Base-by-base conservation (phyloP, 2,888 invertebrate species). In the Orthosia gothica region DNA sequence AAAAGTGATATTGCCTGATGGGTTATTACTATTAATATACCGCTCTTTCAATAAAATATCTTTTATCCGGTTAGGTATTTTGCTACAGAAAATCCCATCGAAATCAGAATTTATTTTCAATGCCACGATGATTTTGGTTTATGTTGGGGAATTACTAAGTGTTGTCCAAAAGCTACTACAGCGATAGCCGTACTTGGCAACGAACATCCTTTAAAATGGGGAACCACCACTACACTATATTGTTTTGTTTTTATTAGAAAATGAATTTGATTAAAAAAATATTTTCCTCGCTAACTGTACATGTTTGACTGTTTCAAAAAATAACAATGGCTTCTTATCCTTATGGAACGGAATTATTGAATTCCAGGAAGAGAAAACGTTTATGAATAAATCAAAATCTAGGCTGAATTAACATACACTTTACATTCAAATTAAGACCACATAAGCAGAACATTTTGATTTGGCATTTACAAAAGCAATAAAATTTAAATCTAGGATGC, bases 401-500 rank as follows among this genome's bases (percentile, higher is more conserved):
- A 2, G 15, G 1, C 12, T 40, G 0, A 68, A 47, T 68, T 40
- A 20, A 15, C 12, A 50, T 57, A 5, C 11, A 20, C 5, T 52
- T 52, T 1, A 26, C 20, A n/a, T 66, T 32, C 20, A 74, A 13
- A 47, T 67, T 11, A 18, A 45, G 4, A 61, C 18, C 15, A 23
- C 15, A 23, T 23, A 26, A 54, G 7, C 9, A 18, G 16, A 32
- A 63, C 50, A 45, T 1, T 45, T 11, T 16, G 2, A 55, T 9
- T 26, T n/a, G 12, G 0, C 18, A 63, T 52, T 26, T 54, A 67
- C 47, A 18, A 32, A 18, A 50, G 23, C 40, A 64, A 63, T 79
- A 32, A 52, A 64, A 49, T 50, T 0, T 7, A 66, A 65, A 55
- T 61, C 26, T 55, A 73, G 54, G 70, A 65, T 62, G 59, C n/a